Percentiles rank a stretch among this genome's conserved stretches.
phyloP scores from a whole-genome alignment of 2,888 invertebrate genomes.

The Acleris holmiana region DNA sequence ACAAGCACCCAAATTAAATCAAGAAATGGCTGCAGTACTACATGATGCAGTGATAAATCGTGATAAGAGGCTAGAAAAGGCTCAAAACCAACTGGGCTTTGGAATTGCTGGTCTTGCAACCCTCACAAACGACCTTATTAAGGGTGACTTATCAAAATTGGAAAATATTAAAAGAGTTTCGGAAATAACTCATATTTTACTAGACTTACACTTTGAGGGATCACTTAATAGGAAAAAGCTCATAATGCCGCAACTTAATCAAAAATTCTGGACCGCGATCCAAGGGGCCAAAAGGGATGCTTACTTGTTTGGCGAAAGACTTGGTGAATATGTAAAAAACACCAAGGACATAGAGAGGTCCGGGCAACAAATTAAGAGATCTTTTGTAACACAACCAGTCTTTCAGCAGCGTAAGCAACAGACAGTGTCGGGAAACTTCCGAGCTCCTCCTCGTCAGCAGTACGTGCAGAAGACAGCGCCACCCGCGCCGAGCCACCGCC shows the following conservation, averaged over 20 bases:
- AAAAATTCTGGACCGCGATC: conserved; percentile 1
- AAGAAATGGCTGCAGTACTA: conserved; percentile 10
- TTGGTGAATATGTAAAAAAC: conserved; percentile 19
- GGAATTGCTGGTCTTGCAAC: conserved; percentile 9
- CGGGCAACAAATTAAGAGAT: conserved; percentile 8
- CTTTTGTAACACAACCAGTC: not conserved
- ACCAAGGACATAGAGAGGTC: conserved; percentile 13
- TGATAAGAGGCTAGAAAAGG: conserved; percentile 6
- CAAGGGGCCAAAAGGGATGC: conserved; percentile 13
- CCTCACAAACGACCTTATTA: conserved; percentile 1
- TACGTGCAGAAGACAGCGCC: not conserved
- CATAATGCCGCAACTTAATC: no score
- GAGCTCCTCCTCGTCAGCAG: conserved; percentile 20
- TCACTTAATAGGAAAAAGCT: no score
- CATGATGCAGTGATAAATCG: conserved; percentile 8
- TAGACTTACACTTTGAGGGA: no score
- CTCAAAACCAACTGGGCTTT: conserved; percentile 14
- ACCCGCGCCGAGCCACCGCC: not conserved
- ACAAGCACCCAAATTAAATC: conserved; percentile 17
- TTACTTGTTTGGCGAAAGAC: conserved; percentile 16
- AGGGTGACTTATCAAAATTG: no score
- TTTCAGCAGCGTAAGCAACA: conserved; percentile 1
- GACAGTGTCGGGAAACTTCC: conserved; percentile 7
- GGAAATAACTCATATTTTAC: no score
- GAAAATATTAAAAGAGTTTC: no score